Percentiles rank a stretch among this genome's conserved stretches.
phyloP scores from a whole-genome alignment of 2,797 vertebrate species.

The Thaleichthys pacificus region DNA sequence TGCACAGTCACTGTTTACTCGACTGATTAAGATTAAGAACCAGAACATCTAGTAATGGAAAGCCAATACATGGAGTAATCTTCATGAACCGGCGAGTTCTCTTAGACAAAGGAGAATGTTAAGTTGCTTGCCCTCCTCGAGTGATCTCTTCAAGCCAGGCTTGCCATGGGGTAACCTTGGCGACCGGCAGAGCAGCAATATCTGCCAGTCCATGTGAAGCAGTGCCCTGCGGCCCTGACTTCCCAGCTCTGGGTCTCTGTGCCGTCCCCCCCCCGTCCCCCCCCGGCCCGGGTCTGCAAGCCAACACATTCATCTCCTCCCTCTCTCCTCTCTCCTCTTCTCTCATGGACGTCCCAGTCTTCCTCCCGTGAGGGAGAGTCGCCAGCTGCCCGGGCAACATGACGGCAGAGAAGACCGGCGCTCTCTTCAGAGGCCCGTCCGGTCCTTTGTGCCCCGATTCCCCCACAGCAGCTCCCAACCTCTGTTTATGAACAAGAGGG shows the following conservation, averaged over 20 bases:
- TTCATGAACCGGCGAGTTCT: neutral
- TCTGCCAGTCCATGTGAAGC: slow-evolving; percentile 47
- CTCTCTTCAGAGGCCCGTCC: slow-evolving; percentile 42
- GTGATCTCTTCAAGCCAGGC: slow-evolving; percentile 7
- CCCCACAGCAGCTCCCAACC: slow-evolving; percentile 80
- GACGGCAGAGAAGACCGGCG: slow-evolving; percentile 51
- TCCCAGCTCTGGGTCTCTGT: slow-evolving; percentile 17
- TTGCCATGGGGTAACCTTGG: slow-evolving; percentile 10
- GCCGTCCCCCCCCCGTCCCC: neutral
- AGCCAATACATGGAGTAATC: neutral
- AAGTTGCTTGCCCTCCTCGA: neutral
- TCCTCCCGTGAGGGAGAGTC: slow-evolving; percentile 59
- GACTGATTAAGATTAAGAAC: neutral
- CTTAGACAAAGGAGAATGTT: neutral
- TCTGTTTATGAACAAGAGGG: slow-evolving; percentile 79
- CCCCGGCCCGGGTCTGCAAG: slow-evolving; percentile 25
- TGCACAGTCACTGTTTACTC: neutral
- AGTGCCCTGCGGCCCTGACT: slow-evolving; percentile 40
- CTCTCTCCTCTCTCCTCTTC: slow-evolving; percentile 38
- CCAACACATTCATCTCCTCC: slow-evolving; percentile 41
- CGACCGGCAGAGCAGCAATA: slow-evolving; percentile 32
- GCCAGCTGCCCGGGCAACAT: slow-evolving; percentile 56
- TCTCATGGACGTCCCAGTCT: slow-evolving; percentile 50
- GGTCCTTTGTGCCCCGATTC: slow-evolving; percentile 71
- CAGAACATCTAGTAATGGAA: neutral